Conservation (phyloP, 2,888 invertebrate genomes). For the Calliphora vomitoria region DNA sequence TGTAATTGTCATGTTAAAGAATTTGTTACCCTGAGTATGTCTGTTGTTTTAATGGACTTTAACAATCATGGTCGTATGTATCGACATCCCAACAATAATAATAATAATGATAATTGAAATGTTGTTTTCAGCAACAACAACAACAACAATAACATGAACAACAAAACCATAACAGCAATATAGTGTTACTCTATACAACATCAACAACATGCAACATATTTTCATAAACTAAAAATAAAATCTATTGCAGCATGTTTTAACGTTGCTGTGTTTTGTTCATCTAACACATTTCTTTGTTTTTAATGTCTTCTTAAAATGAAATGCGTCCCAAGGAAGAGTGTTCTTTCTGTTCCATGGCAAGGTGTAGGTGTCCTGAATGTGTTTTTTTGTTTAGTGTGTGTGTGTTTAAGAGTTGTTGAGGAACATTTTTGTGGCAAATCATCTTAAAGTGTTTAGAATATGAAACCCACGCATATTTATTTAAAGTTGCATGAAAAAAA, state of each 20-base stretch:
- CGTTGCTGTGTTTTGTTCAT: neutral
- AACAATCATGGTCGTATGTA: conserved; percentile 51
- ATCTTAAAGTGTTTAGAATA: conserved; percentile 46
- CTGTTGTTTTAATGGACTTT: conserved; percentile 61
- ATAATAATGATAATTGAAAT: conserved; percentile 69
- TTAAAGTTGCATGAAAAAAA: neutral
- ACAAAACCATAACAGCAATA: conserved; percentile 1
- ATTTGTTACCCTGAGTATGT: conserved; percentile 37
- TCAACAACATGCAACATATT: conserved; percentile 64
- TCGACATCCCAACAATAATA: conserved; percentile 48
- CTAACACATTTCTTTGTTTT: conserved; percentile 57
- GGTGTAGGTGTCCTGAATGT: conserved; percentile 61
- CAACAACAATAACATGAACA: neutral
- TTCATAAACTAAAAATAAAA: conserved; percentile 49
- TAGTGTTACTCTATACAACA: conserved; percentile 45
- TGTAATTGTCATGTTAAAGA: conserved; percentile 27
- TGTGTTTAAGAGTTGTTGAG: conserved; percentile 12
- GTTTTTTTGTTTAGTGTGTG: conserved; percentile 20
- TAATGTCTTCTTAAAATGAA: conserved; percentile 47
- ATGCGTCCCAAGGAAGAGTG: neutral
- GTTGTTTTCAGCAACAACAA: conserved; percentile 53
- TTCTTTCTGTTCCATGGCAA: conserved; percentile 15
- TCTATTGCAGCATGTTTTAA: conserved; percentile 47
- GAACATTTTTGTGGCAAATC: conserved; percentile 56
- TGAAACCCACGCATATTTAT: conserved; percentile 51